Conservation (phyloP, 2,113 vertebrate species). For the Archilochus colubris region DNA sequence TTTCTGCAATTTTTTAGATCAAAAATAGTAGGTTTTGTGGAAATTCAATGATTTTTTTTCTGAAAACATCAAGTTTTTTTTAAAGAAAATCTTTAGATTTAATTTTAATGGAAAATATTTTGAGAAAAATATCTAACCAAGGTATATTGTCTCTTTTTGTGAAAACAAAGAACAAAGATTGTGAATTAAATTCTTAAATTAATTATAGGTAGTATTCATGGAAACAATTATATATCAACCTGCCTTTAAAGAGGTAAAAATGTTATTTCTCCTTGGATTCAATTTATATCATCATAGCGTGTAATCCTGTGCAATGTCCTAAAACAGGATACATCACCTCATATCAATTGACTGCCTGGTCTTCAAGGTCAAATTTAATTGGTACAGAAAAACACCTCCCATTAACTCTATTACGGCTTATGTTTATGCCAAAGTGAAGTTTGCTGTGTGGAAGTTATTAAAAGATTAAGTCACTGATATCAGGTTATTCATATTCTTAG, state of each 20-base stretch:
- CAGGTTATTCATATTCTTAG: constrained; percentile 14
- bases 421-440: not conserved
- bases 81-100: not conserved
- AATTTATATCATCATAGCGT: not conserved
- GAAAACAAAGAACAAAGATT: not conserved
- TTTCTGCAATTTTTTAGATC: not conserved
- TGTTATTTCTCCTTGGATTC: not conserved
- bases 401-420: not conserved
- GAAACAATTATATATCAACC: not conserved
- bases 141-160: not conserved
- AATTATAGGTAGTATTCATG: not conserved
- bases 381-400: not conserved
- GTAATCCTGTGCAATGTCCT: not conserved
- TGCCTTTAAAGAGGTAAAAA: not conserved
- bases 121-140: not conserved
- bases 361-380: constrained; percentile 46
- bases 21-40: not conserved
- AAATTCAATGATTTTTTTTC: not conserved
- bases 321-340: not conserved
- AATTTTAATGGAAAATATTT: not conserved
- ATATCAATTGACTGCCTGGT: not conserved
- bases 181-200: not conserved
- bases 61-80: not conserved
- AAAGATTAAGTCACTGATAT: constrained; percentile 23
- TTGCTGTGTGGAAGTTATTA: constrained; percentile 21